A percentile compares a stretch with the other conserved stretches of the same genome.
phyloP scores from a whole-genome alignment of 2,113 vertebrate species.

The Symphodus melops region DNA sequence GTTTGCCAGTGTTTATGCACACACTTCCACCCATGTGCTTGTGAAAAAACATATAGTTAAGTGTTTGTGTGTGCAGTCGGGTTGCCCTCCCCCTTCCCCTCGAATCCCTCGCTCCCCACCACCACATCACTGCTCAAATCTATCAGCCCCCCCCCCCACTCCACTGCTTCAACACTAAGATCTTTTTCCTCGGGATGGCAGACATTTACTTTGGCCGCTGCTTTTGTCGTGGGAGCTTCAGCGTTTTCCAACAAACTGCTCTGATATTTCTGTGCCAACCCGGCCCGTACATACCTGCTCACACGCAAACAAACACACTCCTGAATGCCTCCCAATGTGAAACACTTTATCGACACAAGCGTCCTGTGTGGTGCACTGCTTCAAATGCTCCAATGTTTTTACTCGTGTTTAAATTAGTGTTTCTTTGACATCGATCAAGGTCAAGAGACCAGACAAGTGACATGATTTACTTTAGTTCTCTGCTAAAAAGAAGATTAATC shows the following conservation, averaged over 20 bases:
- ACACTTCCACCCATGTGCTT: slow-evolving; percentile 69
- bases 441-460: slow-evolving; percentile 13
- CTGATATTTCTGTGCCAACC: slow-evolving; percentile 76
- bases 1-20: slow-evolving; percentile 68
- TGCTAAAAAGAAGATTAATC: too few relatives aligned
- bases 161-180: slow-evolving; percentile 66
- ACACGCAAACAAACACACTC: slow-evolving; percentile 53
- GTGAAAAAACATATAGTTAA: slow-evolving; percentile 74
- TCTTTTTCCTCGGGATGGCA: slow-evolving; percentile 78
- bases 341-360: slow-evolving; percentile 69
- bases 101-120: slow-evolving; percentile 27
- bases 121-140: slow-evolving; percentile 56
- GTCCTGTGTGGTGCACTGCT: slow-evolving; percentile 7
- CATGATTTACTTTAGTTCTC: too few relatives aligned
- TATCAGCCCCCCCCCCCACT: slow-evolving; percentile 50
- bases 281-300: slow-evolving; percentile 62
- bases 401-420: slow-evolving; percentile 3
- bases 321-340: slow-evolving; percentile 80
- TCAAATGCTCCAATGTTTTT: too few relatives aligned
- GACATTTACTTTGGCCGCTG: slow-evolving; percentile 85
- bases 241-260: slow-evolving; percentile 64
- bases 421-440: slow-evolving; percentile 12
- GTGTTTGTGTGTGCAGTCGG: slow-evolving; percentile 73
- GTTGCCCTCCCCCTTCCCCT: slow-evolving; percentile 13
- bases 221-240: slow-evolving; percentile 79